Evolutionary conservation across 2,888 invertebrate species (phyloP).

Genomic region (Eugnorisma glareosa): DNA sequence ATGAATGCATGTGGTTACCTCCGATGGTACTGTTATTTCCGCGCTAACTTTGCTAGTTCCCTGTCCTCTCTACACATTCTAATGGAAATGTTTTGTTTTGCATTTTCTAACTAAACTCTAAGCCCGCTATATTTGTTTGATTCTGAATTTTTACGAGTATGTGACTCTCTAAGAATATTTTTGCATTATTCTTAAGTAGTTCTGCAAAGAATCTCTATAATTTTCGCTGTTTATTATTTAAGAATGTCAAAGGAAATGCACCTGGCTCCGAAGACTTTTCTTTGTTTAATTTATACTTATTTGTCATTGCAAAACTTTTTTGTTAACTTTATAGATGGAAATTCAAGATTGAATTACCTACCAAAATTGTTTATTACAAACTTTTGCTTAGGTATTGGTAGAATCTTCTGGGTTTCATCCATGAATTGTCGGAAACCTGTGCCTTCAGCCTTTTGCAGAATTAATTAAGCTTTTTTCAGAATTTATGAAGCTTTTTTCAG

Average conservation of each 20-base stretch:
- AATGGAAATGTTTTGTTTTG: slow-evolving; percentile 74
- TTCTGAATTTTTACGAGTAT: slow-evolving; percentile 32
- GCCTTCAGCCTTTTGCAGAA: neutral
- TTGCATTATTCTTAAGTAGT: slow-evolving; percentile 34
- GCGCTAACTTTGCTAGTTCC: slow-evolving; percentile 51
- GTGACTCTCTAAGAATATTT: slow-evolving; percentile 17
- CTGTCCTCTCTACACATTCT: slow-evolving; percentile 56
- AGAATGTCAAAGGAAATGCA: slow-evolving; percentile 26
- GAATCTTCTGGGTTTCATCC: neutral
- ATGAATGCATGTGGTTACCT: slow-evolving; percentile 39
- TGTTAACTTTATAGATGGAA: neutral
- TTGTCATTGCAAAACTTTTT: neutral
- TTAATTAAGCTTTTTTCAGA: neutral
- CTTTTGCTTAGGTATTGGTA: neutral
- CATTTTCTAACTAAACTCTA: slow-evolving; percentile 55
- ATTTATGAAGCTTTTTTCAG: neutral
- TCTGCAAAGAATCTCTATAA: slow-evolving; percentile 29
- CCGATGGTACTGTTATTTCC: slow-evolving; percentile 39
- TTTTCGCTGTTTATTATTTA: slow-evolving; percentile 36
- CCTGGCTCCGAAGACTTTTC: neutral
- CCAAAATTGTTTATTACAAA: neutral
- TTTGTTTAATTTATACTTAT: neutral
- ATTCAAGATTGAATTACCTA: neutral
- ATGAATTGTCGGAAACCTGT: neutral
- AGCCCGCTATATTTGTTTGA: slow-evolving; percentile 27